phyloP scores from a whole-genome alignment of 2,797 vertebrate species.

The Halcyon badia region DNA sequence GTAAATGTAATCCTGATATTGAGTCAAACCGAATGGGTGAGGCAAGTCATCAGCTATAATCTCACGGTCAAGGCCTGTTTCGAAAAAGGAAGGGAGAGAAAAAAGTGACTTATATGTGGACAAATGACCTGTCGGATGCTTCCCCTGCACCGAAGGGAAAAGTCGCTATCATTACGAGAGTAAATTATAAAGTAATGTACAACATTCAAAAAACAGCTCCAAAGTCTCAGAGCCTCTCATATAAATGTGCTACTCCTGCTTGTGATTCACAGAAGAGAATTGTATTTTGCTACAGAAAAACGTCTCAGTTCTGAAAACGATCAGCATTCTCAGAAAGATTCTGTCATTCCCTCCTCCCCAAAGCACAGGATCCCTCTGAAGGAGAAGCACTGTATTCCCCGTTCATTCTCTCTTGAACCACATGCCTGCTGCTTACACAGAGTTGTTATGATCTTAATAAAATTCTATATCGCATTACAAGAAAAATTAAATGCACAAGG shows the following conservation, averaged over 20 bases:
- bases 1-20: constrained; percentile 99
- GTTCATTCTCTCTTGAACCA: neutral
- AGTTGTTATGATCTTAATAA: neutral
- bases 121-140: neutral
- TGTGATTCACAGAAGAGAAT: neutral
- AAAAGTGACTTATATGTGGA: neutral
- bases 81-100: constrained; percentile 30
- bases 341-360: neutral
- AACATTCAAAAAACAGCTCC: neutral
- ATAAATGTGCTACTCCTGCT: neutral
- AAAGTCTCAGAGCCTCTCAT: neutral
- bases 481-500: neutral
- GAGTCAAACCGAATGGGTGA: constrained; percentile 96
- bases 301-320: neutral
- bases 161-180: neutral
- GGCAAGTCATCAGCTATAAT: constrained; percentile 97
- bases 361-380: neutral
- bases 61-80: constrained; percentile 92
- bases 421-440: neutral
- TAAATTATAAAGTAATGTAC: neutral
- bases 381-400: neutral
- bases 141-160: neutral
- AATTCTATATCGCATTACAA: neutral
- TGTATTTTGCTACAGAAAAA: neutral
- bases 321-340: neutral